Percentiles rank a stretch among this genome's conserved stretches.
phyloP scores from a whole-genome alignment of 2,888 invertebrate genomes.

The Lochmaea crataegi region DNA sequence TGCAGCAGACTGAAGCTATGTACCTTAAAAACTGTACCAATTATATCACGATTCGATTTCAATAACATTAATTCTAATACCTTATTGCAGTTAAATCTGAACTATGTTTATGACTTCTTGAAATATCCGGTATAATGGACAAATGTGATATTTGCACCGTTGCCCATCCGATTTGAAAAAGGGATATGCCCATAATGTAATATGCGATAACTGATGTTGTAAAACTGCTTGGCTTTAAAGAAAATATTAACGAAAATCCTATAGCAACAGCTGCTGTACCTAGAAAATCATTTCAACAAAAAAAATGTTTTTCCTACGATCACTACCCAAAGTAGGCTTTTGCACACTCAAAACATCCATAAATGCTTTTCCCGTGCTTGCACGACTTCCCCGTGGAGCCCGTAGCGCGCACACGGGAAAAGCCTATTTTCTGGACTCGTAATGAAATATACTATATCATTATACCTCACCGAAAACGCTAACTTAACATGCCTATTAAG shows the following conservation, averaged over 20 bases:
- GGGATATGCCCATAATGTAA: slow-evolving; percentile 71
- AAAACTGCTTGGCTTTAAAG: slow-evolving; percentile 70
- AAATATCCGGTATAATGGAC: slow-evolving; percentile 87
- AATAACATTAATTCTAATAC: slow-evolving; percentile 62
- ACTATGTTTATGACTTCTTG: slow-evolving; percentile 76
- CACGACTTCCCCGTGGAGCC: too few species aligned
- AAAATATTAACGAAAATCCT: slow-evolving; percentile 84
- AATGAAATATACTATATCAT: too few species aligned
- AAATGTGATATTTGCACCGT: slow-evolving; percentile 93
- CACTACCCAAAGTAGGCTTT: too few species aligned
- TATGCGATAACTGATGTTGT: slow-evolving; percentile 68
- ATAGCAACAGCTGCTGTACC: slow-evolving; percentile 75
- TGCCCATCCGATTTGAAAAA: slow-evolving; percentile 96
- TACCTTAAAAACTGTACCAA: slow-evolving; percentile 72
- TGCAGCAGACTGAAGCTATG: slow-evolving; percentile 88
- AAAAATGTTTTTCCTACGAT: neutral
- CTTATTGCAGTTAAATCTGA: slow-evolving; percentile 85
- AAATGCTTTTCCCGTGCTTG: too few species aligned
- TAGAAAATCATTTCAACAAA: slow-evolving; percentile 55
- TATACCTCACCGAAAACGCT: too few species aligned
- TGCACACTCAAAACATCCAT: too few species aligned
- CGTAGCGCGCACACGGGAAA: too few species aligned
- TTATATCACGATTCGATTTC: neutral
- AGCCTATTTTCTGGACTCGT: too few species aligned
- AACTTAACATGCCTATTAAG: too few species aligned